Evolutionary conservation across 2,888 invertebrate genomes (phyloP).

Genomic region (Sturmia bella): DNA sequence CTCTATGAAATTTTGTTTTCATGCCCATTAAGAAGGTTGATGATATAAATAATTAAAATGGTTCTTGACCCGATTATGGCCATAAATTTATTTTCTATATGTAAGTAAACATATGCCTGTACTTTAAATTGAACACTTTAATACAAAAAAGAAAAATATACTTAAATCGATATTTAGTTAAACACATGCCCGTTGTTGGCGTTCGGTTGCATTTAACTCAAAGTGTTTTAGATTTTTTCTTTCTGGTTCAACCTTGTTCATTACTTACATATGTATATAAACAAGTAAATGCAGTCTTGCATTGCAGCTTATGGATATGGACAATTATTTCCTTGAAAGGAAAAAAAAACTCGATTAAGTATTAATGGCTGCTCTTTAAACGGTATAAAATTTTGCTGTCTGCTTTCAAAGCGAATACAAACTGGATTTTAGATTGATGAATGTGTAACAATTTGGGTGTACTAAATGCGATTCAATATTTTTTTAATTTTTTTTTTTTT

Average conservation of each 20-base stretch:
- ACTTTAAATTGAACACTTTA: neutral
- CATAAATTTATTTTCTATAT: neutral
- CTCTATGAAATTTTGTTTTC: slow-evolving; percentile 17
- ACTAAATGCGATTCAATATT: no score
- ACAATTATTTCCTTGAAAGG: slow-evolving; percentile 2
- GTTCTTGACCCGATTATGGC: slow-evolving; percentile 37
- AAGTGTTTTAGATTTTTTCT: slow-evolving; percentile 11
- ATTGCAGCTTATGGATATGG: neutral
- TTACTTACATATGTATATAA: slow-evolving; percentile 11
- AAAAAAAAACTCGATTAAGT: no score
- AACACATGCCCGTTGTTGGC: neutral
- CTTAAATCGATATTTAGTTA: slow-evolving; percentile 17
- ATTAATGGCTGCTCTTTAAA: no score
- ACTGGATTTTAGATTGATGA: no score
- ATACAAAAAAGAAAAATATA: neutral
- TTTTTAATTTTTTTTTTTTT: no score
- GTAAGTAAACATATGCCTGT: no score
- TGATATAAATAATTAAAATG: slow-evolving; percentile 40
- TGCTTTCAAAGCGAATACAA: no score
- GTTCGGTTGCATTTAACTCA: neutral
- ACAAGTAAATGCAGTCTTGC: neutral
- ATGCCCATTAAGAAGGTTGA: slow-evolving; percentile 32
- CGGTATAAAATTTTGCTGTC: no score
- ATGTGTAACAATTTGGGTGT: no score
- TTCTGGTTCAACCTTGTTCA: slow-evolving; percentile 4